Evolutionary conservation across 2,888 invertebrate species (phyloP), one percentile per base, ranked within the genome.

Genomic region (Zygogramma bicolorata): DNA sequence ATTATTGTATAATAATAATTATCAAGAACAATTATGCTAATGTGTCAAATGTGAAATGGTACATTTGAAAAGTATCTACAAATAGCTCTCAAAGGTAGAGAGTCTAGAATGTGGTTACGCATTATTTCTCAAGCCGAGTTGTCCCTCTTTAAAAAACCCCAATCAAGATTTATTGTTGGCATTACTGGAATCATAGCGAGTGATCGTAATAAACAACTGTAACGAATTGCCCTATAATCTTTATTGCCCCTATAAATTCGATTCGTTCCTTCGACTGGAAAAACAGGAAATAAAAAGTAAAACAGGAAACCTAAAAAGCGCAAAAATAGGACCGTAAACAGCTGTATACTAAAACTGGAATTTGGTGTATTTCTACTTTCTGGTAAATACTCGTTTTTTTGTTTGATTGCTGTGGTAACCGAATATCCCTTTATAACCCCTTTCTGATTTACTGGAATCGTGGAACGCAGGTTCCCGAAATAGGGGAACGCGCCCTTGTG

Each of bases 281-380:
- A 72, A 75, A 75, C 75, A 75, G 75, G 75, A 75, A 75, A 66
- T 67, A 63, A 69, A 69, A 31, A 63, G 53, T 49, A 69, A 75
- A 72, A 72, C 75, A 72, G 75, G 75, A 75, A 75, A 72, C 70
- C 53, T 66, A 69, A 69, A 74, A 69, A 66, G 69, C 58, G 59
- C 68, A 62, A 65, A 65, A 70, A 70, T 63, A 59, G 63, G 63
- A 58, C 22, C 18, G 53, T 34, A 18, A 53, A 62, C 62, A 62
- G 62, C 62, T 62, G 62, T 62, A 27, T 13, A 5, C 15, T 27
- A 18, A 69, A 57, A 66, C 66, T 27, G 66, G 66, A 66, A 66
- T 40, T 58, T 66, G 53, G 42, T 58, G 29, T 27, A 66, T 59
- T 66, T 42, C 27, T 20, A 58, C 34, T 58, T 66, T 62, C 42